Conservation (phyloP, 1,140 invertebrate species). For the Polypedilum pembai region DNA sequence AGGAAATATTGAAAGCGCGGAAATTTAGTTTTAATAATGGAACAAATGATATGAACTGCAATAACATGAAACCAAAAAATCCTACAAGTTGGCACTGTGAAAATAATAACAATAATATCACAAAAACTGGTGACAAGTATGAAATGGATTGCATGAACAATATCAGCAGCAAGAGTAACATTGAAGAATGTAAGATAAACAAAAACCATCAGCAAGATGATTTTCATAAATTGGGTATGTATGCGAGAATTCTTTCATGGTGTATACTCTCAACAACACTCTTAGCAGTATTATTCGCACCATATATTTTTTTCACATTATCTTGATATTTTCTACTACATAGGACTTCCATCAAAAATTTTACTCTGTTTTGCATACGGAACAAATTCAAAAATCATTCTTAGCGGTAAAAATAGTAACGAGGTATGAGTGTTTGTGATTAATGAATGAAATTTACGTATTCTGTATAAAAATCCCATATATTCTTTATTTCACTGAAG, state of each 20-base stretch:
- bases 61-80: background rate
- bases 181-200: constrained; percentile 26
- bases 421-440: constrained; percentile 35
- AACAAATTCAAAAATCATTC: constrained; percentile 45
- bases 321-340: constrained; percentile 30
- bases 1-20: constrained; percentile 33
- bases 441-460: constrained; percentile 36
- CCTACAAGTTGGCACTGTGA: background rate
- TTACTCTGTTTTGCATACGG: constrained; percentile 56
- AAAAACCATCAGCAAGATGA: constrained; percentile 30
- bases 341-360: constrained; percentile 50
- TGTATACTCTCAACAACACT: background rate
- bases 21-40: background rate
- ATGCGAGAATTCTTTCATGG: background rate
- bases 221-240: constrained; percentile 29
- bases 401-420: constrained; percentile 42
- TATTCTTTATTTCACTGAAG: constrained; percentile 35
- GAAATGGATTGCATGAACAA: constrained; percentile 19
- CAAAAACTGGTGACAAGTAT: constrained; percentile 32
- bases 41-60: background rate
- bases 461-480: too few relatives aligned
- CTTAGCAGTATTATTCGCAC: background rate
- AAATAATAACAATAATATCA: constrained; percentile 35
- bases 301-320: background rate
- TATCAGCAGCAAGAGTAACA: constrained; percentile 11